Conservation (phyloP, 2,797 vertebrate species). For the Crypturellus tataupa region DNA sequence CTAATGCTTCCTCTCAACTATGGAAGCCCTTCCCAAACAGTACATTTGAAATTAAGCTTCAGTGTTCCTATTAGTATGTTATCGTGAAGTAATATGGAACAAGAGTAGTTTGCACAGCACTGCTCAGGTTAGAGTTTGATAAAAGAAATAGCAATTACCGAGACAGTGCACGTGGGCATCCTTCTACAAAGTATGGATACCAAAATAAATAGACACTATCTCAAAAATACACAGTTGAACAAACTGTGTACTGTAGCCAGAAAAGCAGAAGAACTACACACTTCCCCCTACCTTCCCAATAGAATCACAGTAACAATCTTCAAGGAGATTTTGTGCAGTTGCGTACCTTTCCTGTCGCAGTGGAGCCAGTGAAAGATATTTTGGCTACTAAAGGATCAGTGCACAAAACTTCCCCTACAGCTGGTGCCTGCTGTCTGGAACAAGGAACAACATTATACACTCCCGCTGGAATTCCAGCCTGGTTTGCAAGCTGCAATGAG, state of each 20-base stretch:
- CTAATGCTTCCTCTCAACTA: background rate
- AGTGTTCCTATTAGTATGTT: background rate
- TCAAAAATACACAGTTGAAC: background rate
- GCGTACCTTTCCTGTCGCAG: slow-evolving; percentile 92
- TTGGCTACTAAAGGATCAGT: slow-evolving; percentile 92
- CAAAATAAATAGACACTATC: background rate
- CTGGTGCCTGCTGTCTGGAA: slow-evolving; percentile 86
- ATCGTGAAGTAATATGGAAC: background rate
- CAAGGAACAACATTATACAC: slow-evolving; percentile 95
- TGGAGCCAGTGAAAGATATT: slow-evolving; percentile 97
- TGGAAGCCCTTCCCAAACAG: background rate
- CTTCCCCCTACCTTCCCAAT: background rate
- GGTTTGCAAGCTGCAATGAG: slow-evolving; percentile 87
- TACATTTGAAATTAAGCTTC: background rate
- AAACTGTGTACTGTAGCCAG: background rate
- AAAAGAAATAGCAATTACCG: background rate
- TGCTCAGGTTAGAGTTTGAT: background rate
- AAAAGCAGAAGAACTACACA: background rate
- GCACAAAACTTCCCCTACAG: slow-evolving; percentile 91
- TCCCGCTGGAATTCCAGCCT: slow-evolving; percentile 93
- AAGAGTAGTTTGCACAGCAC: background rate
- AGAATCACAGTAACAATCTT: slow-evolving; percentile 13
- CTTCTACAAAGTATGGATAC: background rate
- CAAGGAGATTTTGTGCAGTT: background rate
- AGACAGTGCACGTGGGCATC: background rate